Evolutionary conservation across 2,113 vertebrate species (phyloP).

Genomic region (Gymnarchus niloticus): DNA sequence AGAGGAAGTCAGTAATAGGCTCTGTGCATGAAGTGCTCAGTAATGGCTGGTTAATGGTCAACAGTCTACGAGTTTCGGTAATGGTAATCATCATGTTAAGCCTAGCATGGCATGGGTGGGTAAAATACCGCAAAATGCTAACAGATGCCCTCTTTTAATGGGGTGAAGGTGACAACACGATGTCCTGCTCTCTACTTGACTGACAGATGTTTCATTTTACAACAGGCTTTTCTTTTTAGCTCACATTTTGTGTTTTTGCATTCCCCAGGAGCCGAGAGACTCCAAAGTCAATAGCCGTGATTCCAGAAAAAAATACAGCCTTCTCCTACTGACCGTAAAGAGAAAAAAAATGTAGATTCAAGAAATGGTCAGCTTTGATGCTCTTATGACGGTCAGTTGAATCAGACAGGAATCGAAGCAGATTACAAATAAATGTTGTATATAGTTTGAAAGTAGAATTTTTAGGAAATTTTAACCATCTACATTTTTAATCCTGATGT

Average conservation of each 20-base stretch:
- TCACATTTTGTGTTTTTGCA: background rate
- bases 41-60: background rate
- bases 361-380: background rate
- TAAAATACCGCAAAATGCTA: background rate
- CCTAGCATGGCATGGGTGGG: background rate
- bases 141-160: background rate
- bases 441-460: background rate
- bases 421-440: conserved; percentile 24
- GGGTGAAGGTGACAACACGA: background rate
- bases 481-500: background rate
- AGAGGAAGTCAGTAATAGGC: background rate
- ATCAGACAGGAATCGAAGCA: conserved; percentile 27
- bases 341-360: background rate
- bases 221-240: background rate
- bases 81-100: background rate
- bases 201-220: background rate
- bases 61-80: too few species aligned
- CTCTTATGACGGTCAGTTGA: background rate
- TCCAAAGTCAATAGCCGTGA: background rate
- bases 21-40: background rate
- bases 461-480: background rate
- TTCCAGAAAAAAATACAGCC: background rate
- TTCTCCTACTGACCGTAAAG: background rate
- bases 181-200: background rate
- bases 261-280: background rate